Evolutionary conservation across 2,888 invertebrate genomes (phyloP), one percentile per base, ranked within the genome.

Genomic region (Blastobasis lacticolella): DNA sequence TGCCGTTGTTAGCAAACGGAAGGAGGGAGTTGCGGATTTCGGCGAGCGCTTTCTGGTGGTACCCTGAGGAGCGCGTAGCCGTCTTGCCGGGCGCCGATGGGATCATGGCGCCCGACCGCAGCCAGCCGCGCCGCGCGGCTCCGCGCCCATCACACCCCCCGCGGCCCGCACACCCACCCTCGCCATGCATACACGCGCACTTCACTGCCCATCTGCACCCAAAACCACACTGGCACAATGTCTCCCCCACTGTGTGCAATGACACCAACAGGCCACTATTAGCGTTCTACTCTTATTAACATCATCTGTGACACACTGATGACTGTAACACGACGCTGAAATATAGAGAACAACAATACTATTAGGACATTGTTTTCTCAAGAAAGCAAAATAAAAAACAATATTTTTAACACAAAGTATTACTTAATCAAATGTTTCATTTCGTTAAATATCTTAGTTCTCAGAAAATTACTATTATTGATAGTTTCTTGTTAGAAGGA

Each of bases 21-120:
- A 93, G 89, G 66, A 95, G 82, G 55, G 95, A 94, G 80, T 94
- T 94, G 66, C 95, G 91, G 72, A 95, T 95, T 85, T 95, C 94
- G 84, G 94, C 94, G 82, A 95, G 91, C 75, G 95, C 95, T 89
- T 95, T 94, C 84, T 94, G 94, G 86, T 94, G 94, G 86, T 95
- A 95, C 88, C 94, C 94, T 88, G 93, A 91, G 78, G 90, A 90
- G 87, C 92, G 92, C 89, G 91, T 91, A 85, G 91, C 91, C 87
- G 91, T 82, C 81, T 89, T 88, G 82, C 86, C 86, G 85, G 88
- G 88, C 81, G 90, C 89, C 83, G 90, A 90, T 81, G 90, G 90
- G 89, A 90, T 91, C 91, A 91, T 91, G 82, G 85, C 90, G 88
- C 89, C 84, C 79, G 76, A 47, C 23, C 23, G 23, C 23, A 23